Conservation (phyloP, 2,888 invertebrate genomes). For the Tigriopus californicus region DNA sequence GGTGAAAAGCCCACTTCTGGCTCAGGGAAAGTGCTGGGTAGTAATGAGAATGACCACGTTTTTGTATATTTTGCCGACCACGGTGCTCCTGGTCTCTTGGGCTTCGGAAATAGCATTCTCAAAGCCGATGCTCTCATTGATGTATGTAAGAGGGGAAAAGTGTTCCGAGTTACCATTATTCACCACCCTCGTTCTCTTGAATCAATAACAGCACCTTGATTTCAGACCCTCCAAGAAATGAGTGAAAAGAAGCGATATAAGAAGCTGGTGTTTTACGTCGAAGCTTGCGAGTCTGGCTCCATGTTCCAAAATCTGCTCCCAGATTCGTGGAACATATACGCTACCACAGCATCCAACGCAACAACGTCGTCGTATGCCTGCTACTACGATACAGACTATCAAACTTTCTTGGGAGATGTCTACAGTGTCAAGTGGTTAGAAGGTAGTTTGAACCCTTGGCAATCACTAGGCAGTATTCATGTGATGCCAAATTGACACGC, state of each 20-base stretch:
- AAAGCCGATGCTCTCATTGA: conserved; percentile 23
- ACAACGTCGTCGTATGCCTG: conserved; percentile 39
- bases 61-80: conserved; percentile 43
- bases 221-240: conserved; percentile 11
- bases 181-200: neutral
- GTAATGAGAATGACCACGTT: conserved; percentile 37
- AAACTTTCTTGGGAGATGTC: conserved; percentile 39
- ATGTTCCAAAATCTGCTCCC: conserved; percentile 30
- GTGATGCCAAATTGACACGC: no score
- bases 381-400: conserved; percentile 32
- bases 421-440: conserved; percentile 31
- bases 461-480: neutral
- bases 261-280: conserved; percentile 39
- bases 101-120: conserved; percentile 32
- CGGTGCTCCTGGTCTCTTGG: conserved; percentile 37
- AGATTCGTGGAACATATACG: conserved; percentile 31
- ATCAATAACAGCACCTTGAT: neutral
- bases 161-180: no score
- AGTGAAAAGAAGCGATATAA: neutral
- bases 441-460: neutral
- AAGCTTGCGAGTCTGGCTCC: conserved; percentile 42
- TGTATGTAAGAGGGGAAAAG: no score
- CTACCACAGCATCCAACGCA: conserved; percentile 39
- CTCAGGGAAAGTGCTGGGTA: conserved; percentile 33
- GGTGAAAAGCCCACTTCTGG: conserved; percentile 34